Percentiles rank a stretch among this genome's conserved stretches.
These are phyloP conservation scores for Zaprionus lineosus DNA, from an alignment of 2,888 invertebrate genomes.

Conservation along the genomic window DNA sequence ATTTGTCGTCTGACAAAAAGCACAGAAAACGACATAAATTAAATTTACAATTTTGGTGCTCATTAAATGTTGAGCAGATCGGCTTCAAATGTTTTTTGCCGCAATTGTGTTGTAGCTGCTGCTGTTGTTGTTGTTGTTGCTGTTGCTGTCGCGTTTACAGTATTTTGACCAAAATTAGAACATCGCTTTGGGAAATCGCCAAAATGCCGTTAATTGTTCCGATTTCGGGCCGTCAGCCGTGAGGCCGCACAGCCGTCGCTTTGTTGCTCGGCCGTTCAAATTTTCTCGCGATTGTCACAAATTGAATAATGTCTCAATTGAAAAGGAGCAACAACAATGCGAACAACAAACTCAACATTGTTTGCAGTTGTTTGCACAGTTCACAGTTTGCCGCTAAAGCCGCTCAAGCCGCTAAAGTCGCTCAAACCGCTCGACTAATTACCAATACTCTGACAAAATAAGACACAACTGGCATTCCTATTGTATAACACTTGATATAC, in stretches of 20 bases:
- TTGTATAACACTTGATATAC: conserved; percentile 61
- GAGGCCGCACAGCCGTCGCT: no score
- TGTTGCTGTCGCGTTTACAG: conserved; percentile 49
- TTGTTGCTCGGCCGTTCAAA: conserved; percentile 31
- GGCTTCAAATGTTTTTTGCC: conserved; percentile 60
- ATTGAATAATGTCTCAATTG: conserved; percentile 76
- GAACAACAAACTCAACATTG: conserved; percentile 43
- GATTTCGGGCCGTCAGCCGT: conserved; percentile 25
- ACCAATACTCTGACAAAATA: conserved; percentile 34
- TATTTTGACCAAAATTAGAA: conserved; percentile 65
- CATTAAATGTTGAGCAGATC: conserved; percentile 55
- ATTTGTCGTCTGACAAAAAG: conserved; percentile 71
- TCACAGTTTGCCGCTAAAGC: conserved; percentile 31
- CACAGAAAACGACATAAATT: conserved; percentile 68
- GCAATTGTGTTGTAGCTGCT: conserved; percentile 48
- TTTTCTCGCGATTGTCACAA: conserved; percentile 74
- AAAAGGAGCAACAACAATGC: conserved; percentile 16
- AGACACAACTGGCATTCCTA: conserved; percentile 28
- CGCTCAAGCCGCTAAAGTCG: conserved; percentile 30
- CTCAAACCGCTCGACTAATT: conserved; percentile 43
- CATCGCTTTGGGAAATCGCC: conserved; percentile 69
- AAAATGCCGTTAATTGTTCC: conserved; percentile 71
- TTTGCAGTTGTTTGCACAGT: conserved; percentile 63
- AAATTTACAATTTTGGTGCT: conserved; percentile 74
- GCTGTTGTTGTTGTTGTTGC: conserved; percentile 18